These are phyloP conservation scores for Sturnira hondurensis DNA, from an alignment of 2,113 vertebrate species.

Conservation along the genomic window DNA sequence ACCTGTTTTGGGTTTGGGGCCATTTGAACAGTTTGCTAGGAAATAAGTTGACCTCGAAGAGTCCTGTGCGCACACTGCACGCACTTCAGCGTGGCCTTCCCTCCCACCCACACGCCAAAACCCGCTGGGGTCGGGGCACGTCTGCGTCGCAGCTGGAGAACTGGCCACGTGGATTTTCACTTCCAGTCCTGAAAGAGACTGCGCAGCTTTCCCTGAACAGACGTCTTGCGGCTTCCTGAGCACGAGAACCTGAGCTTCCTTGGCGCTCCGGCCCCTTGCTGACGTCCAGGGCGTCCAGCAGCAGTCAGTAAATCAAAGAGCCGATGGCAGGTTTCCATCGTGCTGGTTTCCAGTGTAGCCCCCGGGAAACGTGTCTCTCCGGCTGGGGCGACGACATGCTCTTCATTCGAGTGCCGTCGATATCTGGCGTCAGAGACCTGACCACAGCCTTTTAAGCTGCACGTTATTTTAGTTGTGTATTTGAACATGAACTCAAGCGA, in stretches of 20 bases:
- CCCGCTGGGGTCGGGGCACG: background rate
- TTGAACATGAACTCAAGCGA: background rate
- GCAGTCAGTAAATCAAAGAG: background rate
- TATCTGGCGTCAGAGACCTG: background rate
- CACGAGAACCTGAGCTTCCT: background rate
- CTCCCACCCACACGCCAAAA: background rate
- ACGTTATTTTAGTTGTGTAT: background rate
- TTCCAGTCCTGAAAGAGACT: background rate
- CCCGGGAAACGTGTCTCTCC: background rate
- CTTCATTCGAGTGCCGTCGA: background rate
- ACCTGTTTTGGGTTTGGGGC: background rate
- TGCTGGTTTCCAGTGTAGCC: background rate
- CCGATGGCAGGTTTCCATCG: background rate
- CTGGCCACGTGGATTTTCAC: background rate
- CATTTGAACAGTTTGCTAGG: background rate
- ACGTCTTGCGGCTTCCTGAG: background rate
- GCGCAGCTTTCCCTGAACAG: background rate
- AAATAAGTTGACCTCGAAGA: background rate
- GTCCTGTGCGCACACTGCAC: background rate
- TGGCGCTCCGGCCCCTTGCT: background rate
- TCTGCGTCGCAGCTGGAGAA: background rate
- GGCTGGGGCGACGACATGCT: background rate
- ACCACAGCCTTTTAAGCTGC: background rate
- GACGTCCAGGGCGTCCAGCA: rapidly evolving
- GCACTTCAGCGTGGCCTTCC: background rate